Base-by-base conservation (phyloP, 2,113 vertebrate genomes). In the Mustela nigripes region DNA sequence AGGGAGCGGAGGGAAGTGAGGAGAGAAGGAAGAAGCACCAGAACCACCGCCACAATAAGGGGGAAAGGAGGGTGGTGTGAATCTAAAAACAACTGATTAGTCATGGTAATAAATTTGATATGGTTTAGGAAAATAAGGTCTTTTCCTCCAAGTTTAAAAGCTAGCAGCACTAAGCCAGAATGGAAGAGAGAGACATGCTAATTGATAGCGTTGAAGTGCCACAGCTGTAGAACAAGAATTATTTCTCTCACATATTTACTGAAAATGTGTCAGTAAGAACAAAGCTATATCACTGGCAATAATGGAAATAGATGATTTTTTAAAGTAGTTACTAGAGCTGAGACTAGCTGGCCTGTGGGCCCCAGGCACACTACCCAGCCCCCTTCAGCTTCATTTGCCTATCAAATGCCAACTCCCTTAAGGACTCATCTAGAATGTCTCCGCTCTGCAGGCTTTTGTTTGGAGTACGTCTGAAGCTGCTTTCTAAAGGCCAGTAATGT, bases 211-310 rank as follows among this genome's bases (percentile, higher is more conserved):
- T 74, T 58, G 45, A 90, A 89, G 62, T 15, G 76, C 12, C 76
- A 71, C 4, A 33, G 63, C 53, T 63, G 50, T 93, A 15, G 58
- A 80, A 89, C 60, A 69, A 90, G 80, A 96, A 80, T 90, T 19
- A 87, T 74, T 96, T 87, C 84, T 92, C 65, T 69, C 56, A 26
- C n/a, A 12, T 36, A 74, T 92, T 84, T 81, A 94, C 76, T 89
- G 91, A 87, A 82, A 96, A 95, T 67, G 50, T 85, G 84, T 96
- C 71, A 56, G 39, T 87, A 31, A 76, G 92, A 96, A 93, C 91
- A 89, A 96, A 84, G 80, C 95, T 31, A 53, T 58, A 83, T 92
- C 12, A 24, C 74, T 36, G 83, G 22, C 74, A 89, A 69, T 65
- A 65, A 92, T 21, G 78, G 90, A 86, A 94, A 85, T 12, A 76